Percentiles rank a stretch among this genome's conserved stretches.
Conservation (phyloP, 2,113 vertebrate genomes). For the Paracanthobrama guichenoti region DNA sequence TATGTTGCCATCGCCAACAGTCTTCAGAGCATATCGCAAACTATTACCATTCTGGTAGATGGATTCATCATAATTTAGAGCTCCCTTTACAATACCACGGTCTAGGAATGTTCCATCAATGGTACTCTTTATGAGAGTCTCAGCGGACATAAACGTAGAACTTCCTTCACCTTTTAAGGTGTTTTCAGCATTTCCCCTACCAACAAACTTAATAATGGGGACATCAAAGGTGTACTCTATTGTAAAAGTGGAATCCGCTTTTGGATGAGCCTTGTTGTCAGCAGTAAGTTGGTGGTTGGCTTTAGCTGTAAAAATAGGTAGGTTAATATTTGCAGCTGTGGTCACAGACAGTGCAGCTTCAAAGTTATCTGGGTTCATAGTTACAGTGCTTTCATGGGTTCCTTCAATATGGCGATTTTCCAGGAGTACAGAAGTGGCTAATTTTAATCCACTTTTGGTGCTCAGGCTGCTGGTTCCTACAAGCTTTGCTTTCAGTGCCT, state of each 20-base stretch:
- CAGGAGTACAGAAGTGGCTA: constrained; percentile 85
- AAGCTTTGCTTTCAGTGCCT: constrained; percentile 82
- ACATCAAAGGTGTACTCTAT: constrained; percentile 77
- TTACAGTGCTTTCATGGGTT: constrained; percentile 83
- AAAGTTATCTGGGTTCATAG: constrained; percentile 76
- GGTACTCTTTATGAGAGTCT: constrained; percentile 73
- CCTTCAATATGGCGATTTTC: constrained; percentile 79
- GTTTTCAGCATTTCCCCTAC: constrained; percentile 73
- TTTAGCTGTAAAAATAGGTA: constrained; percentile 75
- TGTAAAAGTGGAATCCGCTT: constrained; percentile 74
- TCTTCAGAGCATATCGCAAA: constrained; percentile 76
- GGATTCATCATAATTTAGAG: constrained; percentile 76
- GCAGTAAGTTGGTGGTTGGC: constrained; percentile 83
- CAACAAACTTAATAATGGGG: constrained; percentile 72
- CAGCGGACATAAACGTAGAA: constrained; percentile 78
- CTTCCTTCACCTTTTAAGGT: constrained; percentile 79
- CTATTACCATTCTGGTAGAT: constrained; percentile 80
- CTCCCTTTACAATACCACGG: constrained; percentile 73
- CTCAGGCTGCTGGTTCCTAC: constrained; percentile 86
- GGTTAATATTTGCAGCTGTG: constrained; percentile 73
- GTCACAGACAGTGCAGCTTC: constrained; percentile 71
- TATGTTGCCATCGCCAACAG: constrained; percentile 73
- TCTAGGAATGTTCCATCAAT: constrained; percentile 75
- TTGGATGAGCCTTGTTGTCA: constrained; percentile 79
- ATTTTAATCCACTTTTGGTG: constrained; percentile 83